Evolutionary conservation across 2,113 vertebrate genomes (phyloP).

Genomic region (Riparia riparia): DNA sequence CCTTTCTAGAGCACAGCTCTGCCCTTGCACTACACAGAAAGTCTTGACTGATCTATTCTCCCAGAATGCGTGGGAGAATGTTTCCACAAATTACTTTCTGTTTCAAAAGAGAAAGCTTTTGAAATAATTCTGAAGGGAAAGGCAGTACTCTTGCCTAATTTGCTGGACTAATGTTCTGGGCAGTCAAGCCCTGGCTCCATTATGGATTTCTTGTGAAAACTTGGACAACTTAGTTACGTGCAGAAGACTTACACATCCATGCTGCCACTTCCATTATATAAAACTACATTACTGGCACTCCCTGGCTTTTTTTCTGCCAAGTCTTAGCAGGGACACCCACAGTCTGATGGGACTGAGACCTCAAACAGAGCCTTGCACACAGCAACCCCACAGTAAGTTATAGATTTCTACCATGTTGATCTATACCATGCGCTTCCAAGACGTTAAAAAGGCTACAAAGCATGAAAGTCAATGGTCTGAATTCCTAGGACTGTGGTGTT

Average conservation of each 20-base stretch:
- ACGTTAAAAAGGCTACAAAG: not conserved
- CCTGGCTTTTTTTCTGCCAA: not conserved
- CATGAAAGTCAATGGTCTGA: not conserved
- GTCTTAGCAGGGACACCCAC: not conserved
- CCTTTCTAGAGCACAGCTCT: slow-evolving; percentile 1
- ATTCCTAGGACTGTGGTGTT: not conserved
- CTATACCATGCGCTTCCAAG: not conserved
- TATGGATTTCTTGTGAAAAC: not conserved
- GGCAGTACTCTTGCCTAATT: not conserved
- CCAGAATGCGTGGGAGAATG: not conserved
- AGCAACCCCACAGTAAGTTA: not conserved
- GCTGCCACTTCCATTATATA: not conserved
- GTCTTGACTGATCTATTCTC: not conserved
- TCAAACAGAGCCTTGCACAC: not conserved
- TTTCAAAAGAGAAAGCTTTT: slow-evolving; percentile 13
- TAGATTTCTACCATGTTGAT: not conserved
- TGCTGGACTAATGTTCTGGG: not conserved
- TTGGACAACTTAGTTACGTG: not conserved
- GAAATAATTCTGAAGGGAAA: slow-evolving; percentile 10
- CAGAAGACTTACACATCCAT: not conserved
- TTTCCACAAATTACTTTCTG: slow-evolving; percentile 18
- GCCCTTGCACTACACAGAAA: not conserved
- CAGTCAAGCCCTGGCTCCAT: not conserved
- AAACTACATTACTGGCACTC: not conserved
- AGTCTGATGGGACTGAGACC: not conserved